A percentile compares a stretch with the other conserved stretches of the same genome.
phyloP scores from a whole-genome alignment of 2,113 vertebrate genomes.

The Grallaria varia region DNA sequence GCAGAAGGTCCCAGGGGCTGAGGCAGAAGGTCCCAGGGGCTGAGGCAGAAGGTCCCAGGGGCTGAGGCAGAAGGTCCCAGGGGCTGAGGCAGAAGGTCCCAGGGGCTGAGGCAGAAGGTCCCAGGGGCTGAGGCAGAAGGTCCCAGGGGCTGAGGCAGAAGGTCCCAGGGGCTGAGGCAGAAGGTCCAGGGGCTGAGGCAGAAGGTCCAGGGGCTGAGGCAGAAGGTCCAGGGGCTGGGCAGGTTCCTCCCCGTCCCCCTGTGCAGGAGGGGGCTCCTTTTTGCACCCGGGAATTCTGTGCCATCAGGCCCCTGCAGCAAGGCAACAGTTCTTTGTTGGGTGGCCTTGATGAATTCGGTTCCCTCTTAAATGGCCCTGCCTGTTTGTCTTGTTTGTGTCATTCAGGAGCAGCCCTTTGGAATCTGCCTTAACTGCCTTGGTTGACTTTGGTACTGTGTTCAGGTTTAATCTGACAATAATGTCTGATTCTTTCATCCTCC shows the following conservation, averaged over 20 bases:
- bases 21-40: too few species aligned
- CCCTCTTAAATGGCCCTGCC: constrained; percentile 30
- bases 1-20: too few species aligned
- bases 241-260: too few species aligned
- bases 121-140: too few species aligned
- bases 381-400: constrained; percentile 54
- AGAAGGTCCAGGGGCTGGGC: not conserved
- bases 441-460: constrained; percentile 28
- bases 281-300: not conserved
- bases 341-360: not conserved
- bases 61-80: too few species aligned
- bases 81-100: too few species aligned
- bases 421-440: constrained; percentile 22
- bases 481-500: constrained; percentile 3
- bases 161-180: too few species aligned
- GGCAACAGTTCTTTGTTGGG: not conserved
- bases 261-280: not conserved
- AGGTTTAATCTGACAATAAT: constrained; percentile 39
- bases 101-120: too few species aligned
- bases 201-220: not conserved
- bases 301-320: not conserved
- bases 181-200: too few species aligned
- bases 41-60: too few species aligned
- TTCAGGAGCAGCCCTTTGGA: constrained; percentile 43
- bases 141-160: too few species aligned